Conservation (phyloP, 2,113 vertebrate genomes). For the Paraplagusia blochii region DNA sequence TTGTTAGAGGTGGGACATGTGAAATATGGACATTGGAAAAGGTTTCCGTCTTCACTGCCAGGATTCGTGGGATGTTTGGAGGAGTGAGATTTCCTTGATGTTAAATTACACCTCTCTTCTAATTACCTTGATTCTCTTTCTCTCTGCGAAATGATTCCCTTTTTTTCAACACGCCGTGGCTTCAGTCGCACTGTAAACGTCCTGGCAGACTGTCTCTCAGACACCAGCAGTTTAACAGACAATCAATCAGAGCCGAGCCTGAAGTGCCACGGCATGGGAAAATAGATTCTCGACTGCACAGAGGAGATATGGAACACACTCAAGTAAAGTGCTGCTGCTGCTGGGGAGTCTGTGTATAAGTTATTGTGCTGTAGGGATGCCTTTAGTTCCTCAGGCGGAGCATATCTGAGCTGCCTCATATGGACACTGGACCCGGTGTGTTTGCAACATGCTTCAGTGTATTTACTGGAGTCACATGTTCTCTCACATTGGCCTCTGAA, state of each 20-base stretch:
- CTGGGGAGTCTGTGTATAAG: slow-evolving; percentile 33
- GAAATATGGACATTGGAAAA: background rate
- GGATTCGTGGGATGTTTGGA: slow-evolving; percentile 10
- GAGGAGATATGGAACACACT: slow-evolving; percentile 30
- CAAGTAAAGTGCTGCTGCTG: slow-evolving; percentile 28
- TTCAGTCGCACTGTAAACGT: slow-evolving; percentile 40
- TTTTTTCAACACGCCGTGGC: slow-evolving; percentile 3
- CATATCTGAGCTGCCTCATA: slow-evolving; percentile 7
- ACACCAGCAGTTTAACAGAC: slow-evolving; percentile 45
- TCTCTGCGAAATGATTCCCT: slow-evolving; percentile 1
- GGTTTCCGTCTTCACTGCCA: slow-evolving; percentile 8
- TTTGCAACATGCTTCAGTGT: slow-evolving; percentile 2
- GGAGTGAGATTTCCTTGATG: slow-evolving; percentile 20
- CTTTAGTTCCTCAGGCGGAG: slow-evolving; percentile 1
- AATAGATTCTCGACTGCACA: slow-evolving; percentile 28
- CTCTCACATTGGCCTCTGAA: slow-evolving; percentile 7
- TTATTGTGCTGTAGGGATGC: slow-evolving; percentile 29
- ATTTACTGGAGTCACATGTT: background rate
- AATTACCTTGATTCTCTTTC: slow-evolving; percentile 45
- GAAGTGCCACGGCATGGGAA: slow-evolving; percentile 35
- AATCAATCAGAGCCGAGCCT: slow-evolving; percentile 57
- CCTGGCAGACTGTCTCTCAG: slow-evolving; percentile 51
- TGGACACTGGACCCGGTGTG: slow-evolving; percentile 2
- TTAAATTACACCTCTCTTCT: slow-evolving; percentile 46
- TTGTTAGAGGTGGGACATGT: too few relatives aligned